These are phyloP conservation scores for Siniperca undulata DNA, from an alignment of 2,797 vertebrate species.

Conservation along the genomic window DNA sequence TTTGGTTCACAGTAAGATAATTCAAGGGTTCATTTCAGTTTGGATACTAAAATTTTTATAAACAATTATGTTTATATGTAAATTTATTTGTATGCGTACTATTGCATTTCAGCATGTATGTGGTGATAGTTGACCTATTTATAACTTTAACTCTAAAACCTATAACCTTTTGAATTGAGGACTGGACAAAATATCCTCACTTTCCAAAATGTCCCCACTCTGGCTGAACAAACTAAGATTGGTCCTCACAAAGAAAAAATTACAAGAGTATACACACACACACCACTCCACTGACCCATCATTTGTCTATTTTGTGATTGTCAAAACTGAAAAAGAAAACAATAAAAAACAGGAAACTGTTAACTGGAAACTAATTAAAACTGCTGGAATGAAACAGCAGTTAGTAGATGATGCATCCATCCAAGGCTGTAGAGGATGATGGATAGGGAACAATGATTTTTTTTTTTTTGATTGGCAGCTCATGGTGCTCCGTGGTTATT, in stretches of 20 bases:
- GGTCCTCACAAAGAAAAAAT: background rate
- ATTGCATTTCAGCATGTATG: background rate
- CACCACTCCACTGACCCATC: slow-evolving; percentile 7
- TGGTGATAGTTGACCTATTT: background rate
- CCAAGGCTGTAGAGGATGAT: slow-evolving; percentile 6
- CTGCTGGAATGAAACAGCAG: slow-evolving; percentile 8
- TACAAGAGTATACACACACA: background rate
- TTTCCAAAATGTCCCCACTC: background rate
- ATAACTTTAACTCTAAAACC: background rate
- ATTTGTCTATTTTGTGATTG: background rate
- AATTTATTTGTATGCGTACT: background rate
- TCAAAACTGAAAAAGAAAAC: slow-evolving; percentile 5
- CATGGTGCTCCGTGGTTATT: slow-evolving; percentile 19
- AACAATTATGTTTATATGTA: too few relatives aligned
- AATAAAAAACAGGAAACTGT: slow-evolving; percentile 5
- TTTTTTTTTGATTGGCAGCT: slow-evolving; percentile 46
- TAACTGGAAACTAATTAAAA: slow-evolving; percentile 38
- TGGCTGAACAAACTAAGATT: background rate
- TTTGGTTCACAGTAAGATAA: background rate
- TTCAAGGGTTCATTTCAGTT: too few relatives aligned
- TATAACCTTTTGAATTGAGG: background rate
- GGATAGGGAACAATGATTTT: background rate
- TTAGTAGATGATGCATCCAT: background rate
- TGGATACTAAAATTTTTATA: too few relatives aligned
- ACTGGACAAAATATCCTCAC: background rate